phyloP scores from a whole-genome alignment of 2,797 vertebrate genomes.

The Prunella strophiata region DNA sequence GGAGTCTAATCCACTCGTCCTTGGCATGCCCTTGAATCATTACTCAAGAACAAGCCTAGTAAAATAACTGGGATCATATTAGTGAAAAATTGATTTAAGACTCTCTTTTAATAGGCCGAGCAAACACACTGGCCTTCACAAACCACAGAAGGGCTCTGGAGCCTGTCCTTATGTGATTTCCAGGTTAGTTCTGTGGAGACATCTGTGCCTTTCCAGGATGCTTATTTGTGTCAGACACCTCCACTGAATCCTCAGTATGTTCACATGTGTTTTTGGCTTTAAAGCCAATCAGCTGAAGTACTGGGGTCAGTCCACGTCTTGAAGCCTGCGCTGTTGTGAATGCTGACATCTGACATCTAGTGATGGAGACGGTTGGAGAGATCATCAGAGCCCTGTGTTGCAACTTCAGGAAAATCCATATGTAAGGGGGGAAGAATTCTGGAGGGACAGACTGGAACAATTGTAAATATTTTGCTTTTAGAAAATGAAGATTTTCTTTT shows the following conservation, averaged over 20 bases:
- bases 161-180: background rate
- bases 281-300: slow-evolving; percentile 4
- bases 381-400: background rate
- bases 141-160: background rate
- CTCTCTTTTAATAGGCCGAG: background rate
- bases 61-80: slow-evolving; percentile 20
- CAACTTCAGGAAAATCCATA: slow-evolving; percentile 12
- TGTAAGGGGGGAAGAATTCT: background rate
- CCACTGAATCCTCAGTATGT: background rate
- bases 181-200: background rate
- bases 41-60: background rate
- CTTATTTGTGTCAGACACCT: background rate
- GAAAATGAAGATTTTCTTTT: slow-evolving; percentile 19
- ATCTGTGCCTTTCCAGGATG: background rate
- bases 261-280: slow-evolving; percentile 4
- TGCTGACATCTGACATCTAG: slow-evolving; percentile 14
- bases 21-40: background rate
- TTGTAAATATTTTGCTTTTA: slow-evolving; percentile 62
- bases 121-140: background rate
- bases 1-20: background rate
- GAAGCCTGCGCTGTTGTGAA: background rate
- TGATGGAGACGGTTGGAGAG: background rate
- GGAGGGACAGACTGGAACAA: slow-evolving; percentile 30
- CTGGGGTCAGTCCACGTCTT: slow-evolving; percentile 1
- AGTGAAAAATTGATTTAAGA: background rate